These are phyloP conservation scores for Copidosoma aretas DNA, from an alignment of 2,888 invertebrate species.

Conservation along the genomic window DNA sequence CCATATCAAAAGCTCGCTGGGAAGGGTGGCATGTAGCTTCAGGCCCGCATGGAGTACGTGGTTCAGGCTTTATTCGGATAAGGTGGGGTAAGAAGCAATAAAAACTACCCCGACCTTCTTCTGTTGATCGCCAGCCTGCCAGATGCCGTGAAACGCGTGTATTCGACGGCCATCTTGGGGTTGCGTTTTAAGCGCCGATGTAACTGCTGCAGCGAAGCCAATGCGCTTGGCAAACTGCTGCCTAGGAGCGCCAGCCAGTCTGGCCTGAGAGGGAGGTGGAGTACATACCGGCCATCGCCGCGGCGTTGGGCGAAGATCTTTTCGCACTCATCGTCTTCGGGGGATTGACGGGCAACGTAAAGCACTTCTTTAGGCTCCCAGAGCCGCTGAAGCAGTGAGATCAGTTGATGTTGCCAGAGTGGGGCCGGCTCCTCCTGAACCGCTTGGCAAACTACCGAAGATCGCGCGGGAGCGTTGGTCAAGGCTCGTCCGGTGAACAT, in stretches of 20 bases:
- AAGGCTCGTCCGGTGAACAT: too few species aligned
- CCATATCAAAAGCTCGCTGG: slow-evolving; percentile 2
- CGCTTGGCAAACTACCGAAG: too few species aligned
- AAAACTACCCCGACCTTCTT: slow-evolving; percentile 3
- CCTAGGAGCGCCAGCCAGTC: too few species aligned
- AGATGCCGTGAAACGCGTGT: too few species aligned
- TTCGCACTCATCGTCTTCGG: background rate
- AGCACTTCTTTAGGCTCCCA: slow-evolving; percentile 10
- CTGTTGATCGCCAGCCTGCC: too few species aligned
- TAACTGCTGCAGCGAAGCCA: too few species aligned
- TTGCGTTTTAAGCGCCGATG: too few species aligned
- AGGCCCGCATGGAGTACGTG: slow-evolving; percentile 3
- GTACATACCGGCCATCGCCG: background rate
- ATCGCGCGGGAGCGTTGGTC: too few species aligned
- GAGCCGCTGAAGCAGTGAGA: background rate
- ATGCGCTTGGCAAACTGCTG: too few species aligned
- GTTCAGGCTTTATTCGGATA: slow-evolving; percentile 4
- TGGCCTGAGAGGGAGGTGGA: too few species aligned
- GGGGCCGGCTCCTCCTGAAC: too few species aligned
- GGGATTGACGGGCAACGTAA: background rate
- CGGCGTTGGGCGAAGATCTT: background rate
- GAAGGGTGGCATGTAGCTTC: slow-evolving; percentile 1
- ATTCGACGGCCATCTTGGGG: too few species aligned
- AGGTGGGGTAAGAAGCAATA: slow-evolving; percentile 4
- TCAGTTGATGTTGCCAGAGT: background rate